A percentile compares a stretch with the other conserved stretches of the same genome.
Conservation (phyloP, 2,113 vertebrate genomes). For the Nansenia antarctica region DNA sequence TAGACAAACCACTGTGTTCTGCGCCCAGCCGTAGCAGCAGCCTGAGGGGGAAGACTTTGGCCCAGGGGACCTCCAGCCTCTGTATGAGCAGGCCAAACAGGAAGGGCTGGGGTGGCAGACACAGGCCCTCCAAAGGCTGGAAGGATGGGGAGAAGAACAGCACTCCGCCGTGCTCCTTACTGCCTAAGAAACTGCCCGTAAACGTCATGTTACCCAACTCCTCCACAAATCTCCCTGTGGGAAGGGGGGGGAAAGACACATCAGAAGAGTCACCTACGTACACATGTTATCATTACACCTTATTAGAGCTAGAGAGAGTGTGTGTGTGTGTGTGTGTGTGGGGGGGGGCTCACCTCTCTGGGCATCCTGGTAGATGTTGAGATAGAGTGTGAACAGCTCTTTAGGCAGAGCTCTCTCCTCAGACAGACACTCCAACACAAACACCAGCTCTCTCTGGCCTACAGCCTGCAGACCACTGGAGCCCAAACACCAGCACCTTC, state of each 20-base stretch:
- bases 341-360: slow-evolving; percentile 83
- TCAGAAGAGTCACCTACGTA: too few relatives aligned
- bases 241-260: slow-evolving; percentile 31
- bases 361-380: slow-evolving; percentile 90
- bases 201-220: slow-evolving; percentile 89
- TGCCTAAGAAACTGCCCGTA: slow-evolving; percentile 86
- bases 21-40: slow-evolving; percentile 89
- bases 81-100: slow-evolving; percentile 90
- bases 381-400: slow-evolving; percentile 87
- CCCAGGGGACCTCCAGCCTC: slow-evolving; percentile 94
- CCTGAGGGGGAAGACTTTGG: slow-evolving; percentile 92
- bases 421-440: slow-evolving; percentile 84
- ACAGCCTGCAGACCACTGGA: slow-evolving; percentile 90
- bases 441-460: slow-evolving; percentile 90
- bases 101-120: slow-evolving; percentile 83
- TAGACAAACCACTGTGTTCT: slow-evolving; percentile 78
- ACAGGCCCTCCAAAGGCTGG: slow-evolving; percentile 81
- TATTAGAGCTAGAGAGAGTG: not conserved
- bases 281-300: too few relatives aligned
- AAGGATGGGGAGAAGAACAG: slow-evolving; percentile 88
- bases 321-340: not conserved
- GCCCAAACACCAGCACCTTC: slow-evolving; percentile 91
- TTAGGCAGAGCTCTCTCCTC: slow-evolving; percentile 85
- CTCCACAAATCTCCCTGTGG: slow-evolving; percentile 85
- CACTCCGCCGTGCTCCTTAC: slow-evolving; percentile 90